Percentiles rank a stretch among this genome's conserved stretches.
phyloP scores from a whole-genome alignment of 2,113 vertebrate genomes.

The Crotalus horridus region DNA sequence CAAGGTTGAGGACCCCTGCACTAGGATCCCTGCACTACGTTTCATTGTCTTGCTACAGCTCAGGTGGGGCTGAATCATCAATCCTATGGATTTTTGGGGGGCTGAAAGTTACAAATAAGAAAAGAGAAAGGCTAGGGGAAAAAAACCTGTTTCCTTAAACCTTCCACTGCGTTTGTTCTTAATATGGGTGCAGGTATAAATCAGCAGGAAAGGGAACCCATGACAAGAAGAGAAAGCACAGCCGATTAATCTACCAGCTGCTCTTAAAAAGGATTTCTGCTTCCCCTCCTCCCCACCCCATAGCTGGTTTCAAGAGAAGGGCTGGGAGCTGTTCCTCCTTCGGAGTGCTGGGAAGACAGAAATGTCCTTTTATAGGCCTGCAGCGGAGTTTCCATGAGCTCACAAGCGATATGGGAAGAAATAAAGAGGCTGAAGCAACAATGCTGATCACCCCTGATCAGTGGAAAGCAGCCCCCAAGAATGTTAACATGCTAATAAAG shows the following conservation, averaged over 20 bases:
- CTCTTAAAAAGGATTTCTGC: background rate
- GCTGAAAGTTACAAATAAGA: background rate
- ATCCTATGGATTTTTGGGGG: background rate
- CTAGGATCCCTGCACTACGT: background rate
- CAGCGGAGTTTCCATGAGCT: slow-evolving; percentile 28
- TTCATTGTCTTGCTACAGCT: background rate
- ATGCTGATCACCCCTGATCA: background rate
- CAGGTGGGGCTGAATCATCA: background rate
- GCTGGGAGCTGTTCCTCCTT: background rate
- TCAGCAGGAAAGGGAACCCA: background rate
- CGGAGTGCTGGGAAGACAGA: background rate
- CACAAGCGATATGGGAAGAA: background rate
- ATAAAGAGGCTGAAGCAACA: background rate
- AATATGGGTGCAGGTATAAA: background rate
- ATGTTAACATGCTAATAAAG: background rate
- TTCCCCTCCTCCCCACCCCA: background rate
- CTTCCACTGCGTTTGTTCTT: background rate
- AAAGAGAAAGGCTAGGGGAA: background rate
- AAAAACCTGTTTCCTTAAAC: background rate
- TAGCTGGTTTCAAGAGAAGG: background rate
- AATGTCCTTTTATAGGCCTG: slow-evolving; percentile 39
- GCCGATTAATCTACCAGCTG: background rate
- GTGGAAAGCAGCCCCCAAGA: background rate
- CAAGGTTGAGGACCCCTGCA: background rate
- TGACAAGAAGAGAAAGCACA: background rate